phyloP scores from a whole-genome alignment of 2,113 vertebrate genomes.

The Lasiurus cinereus region DNA sequence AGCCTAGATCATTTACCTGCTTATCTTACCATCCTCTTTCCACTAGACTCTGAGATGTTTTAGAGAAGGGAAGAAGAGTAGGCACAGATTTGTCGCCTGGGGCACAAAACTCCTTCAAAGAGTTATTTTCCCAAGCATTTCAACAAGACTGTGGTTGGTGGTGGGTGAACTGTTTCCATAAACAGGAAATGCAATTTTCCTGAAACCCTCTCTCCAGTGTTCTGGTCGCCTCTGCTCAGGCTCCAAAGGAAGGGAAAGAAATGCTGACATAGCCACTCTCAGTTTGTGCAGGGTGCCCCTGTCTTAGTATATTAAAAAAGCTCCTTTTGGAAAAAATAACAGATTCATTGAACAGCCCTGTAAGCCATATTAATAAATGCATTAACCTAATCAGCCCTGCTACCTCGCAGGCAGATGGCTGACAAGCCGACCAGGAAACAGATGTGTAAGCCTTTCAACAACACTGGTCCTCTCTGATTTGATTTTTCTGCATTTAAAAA shows the following conservation, averaged over 20 bases:
- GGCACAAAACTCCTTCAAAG: neutral
- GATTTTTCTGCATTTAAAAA: slow-evolving; percentile 79
- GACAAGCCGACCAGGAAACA: slow-evolving; percentile 67
- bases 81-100: neutral
- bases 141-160: neutral
- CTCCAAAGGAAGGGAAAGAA: neutral
- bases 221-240: neutral
- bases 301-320: slow-evolving; percentile 54
- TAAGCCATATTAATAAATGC: slow-evolving; percentile 72
- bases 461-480: slow-evolving; percentile 49
- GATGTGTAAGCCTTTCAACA: slow-evolving; percentile 58
- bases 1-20: neutral
- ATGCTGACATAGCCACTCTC: neutral
- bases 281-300: neutral
- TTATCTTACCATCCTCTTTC: neutral
- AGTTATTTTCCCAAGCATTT: slow-evolving; percentile 2
- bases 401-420: slow-evolving; percentile 69
- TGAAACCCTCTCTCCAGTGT: neutral
- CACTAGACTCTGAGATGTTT: neutral
- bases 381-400: slow-evolving; percentile 78
- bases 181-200: neutral
- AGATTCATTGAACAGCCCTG: slow-evolving; percentile 44
- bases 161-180: neutral
- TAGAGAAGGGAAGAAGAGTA: neutral
- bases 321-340: slow-evolving; percentile 35